phyloP scores from a whole-genome alignment of 2,797 vertebrate genomes.

The Galago senegalensis region DNA sequence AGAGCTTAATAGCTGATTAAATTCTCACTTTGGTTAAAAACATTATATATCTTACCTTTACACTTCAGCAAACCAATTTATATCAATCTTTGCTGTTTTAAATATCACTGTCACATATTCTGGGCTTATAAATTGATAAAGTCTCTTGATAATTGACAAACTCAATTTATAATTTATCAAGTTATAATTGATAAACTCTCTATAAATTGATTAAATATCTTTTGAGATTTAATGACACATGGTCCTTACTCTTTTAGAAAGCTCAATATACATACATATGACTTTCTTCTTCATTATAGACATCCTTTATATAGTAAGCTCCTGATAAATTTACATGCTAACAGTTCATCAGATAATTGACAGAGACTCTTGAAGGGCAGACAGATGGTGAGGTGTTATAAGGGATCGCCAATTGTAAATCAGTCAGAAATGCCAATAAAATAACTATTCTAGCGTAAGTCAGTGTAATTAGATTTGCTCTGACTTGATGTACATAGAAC shows the following conservation, averaged over 20 bases:
- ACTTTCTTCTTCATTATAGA: not conserved
- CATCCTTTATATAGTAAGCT: constrained; percentile 37
- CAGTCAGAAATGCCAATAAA: constrained; percentile 49
- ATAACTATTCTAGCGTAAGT: constrained; percentile 20
- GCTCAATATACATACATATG: not conserved
- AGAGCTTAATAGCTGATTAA: not conserved
- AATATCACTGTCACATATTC: not conserved
- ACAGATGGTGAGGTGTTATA: not conserved
- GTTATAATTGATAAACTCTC: too few relatives aligned
- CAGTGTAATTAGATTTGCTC: constrained; percentile 33
- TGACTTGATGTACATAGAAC: constrained; percentile 47
- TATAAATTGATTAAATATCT: constrained; percentile 1
- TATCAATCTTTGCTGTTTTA: constrained; percentile 1
- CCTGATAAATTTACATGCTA: constrained; percentile 48
- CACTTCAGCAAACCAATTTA: not conserved
- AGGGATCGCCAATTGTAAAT: constrained; percentile 53
- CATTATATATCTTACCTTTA: not conserved
- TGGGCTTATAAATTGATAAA: not conserved
- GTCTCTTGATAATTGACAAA: too few relatives aligned
- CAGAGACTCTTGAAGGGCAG: constrained; percentile 40
- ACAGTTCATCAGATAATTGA: constrained; percentile 53
- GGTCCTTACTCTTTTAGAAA: not conserved
- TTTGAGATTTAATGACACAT: not conserved
- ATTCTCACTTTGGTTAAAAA: constrained; percentile 22
- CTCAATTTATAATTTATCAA: too few relatives aligned